Evolutionary conservation across 2,888 invertebrate species (phyloP).

Genomic region (Unio pictorum): DNA sequence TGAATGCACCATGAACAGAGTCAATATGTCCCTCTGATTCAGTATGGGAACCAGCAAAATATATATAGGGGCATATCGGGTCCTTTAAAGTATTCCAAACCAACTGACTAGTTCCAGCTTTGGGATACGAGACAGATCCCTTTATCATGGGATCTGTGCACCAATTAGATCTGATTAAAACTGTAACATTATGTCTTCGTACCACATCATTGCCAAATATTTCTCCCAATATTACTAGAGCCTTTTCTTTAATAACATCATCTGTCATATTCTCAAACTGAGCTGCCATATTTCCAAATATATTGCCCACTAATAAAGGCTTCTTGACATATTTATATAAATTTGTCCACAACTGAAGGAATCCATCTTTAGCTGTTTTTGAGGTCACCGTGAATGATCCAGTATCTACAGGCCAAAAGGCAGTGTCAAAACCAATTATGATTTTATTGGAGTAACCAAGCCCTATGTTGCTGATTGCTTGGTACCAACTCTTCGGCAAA

Average conservation of each 20-base stretch:
- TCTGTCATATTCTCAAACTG: conserved; percentile 46
- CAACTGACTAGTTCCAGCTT: conserved; percentile 39
- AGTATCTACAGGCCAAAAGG: conserved; percentile 60
- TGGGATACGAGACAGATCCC: conserved; percentile 49
- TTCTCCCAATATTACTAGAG: conserved; percentile 38
- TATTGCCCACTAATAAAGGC: conserved; percentile 42
- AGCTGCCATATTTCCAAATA: conserved; percentile 42
- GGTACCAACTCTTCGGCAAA: conserved; percentile 40
- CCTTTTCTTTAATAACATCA: conserved; percentile 39
- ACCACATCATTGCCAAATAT: conserved; percentile 52
- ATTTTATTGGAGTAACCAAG: conserved; percentile 40
- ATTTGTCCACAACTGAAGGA: conserved; percentile 59
- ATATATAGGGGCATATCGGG: conserved; percentile 57
- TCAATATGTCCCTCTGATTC: conserved; percentile 38
- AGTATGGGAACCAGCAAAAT: conserved; percentile 60
- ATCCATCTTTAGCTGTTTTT: conserved; percentile 34
- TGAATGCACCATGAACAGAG: conserved; percentile 54
- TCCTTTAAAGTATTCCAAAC: conserved; percentile 42
- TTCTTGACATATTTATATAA: conserved; percentile 38
- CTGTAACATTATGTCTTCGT: conserved; percentile 36
- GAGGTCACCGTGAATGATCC: conserved; percentile 51
- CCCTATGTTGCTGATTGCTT: conserved; percentile 42
- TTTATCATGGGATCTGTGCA: conserved; percentile 36
- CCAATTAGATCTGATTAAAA: conserved; percentile 55
- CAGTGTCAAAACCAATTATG: conserved; percentile 53